Evolutionary conservation across 2,113 vertebrate genomes (phyloP), one percentile per base, ranked within the genome.

Genomic region (Acrocephalus kingi): DNA sequence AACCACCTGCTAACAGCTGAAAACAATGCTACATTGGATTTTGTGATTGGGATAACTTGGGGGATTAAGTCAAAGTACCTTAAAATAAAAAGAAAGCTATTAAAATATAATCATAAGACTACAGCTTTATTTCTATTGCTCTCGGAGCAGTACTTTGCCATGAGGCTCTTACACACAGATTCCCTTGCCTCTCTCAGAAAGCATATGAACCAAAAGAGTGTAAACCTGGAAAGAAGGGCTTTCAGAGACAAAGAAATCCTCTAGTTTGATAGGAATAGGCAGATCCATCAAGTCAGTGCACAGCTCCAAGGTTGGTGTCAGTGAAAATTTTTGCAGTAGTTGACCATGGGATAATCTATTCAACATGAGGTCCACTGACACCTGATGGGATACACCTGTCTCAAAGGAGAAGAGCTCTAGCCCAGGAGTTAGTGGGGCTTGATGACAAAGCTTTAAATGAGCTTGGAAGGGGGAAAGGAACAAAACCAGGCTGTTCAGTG

Each of bases 11-110:
- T 96, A 87, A 89, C 69, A 89, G 82, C 45, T 88, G 81, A 91
- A 94, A 96, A 95, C 69, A 94, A 81, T 48, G 69, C 30, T 88
- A 27, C 75, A 69, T 17, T 61, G 46, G 87, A 90, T 78, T 69
- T 24, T 69, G 73, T 59, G 68, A 84, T 48, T 69, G 56, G 80
- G 27, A 64, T 78, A 80, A 71, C 83, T 67, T 63, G 33, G 56
- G 56, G 54, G 49, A 94, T 85, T 86, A 85, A 45, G 39, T 81
- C 61, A 25, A 89, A 87, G 54, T 56, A 82, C 62, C 33, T 84
- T 84, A 87, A 92, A 94, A 92, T 90, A 90, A 94, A 91, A 95
- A 89, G 73, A 56, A 87, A 80, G 17, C 37, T 77, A 93, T 89
- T 97, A 87, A 56, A 83, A 73, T 75, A 63, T 39, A 89, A 75